These are phyloP conservation scores for Parnassius mnemosyne DNA, from an alignment of 2,888 invertebrate species.

Conservation along the genomic window DNA sequence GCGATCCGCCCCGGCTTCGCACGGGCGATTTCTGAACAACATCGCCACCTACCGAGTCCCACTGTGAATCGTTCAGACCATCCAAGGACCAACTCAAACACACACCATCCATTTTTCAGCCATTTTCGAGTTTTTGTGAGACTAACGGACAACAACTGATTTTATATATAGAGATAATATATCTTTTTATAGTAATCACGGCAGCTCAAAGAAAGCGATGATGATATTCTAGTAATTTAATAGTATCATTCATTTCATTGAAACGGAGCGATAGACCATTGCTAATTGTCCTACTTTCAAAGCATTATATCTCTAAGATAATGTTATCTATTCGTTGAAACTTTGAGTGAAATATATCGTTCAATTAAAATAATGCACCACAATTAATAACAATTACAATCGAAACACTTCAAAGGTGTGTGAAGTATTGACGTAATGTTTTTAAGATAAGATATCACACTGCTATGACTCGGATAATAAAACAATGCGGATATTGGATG, in stretches of 20 bases:
- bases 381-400: slow-evolving; percentile 14
- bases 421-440: slow-evolving; percentile 11
- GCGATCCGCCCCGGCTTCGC: too few relatives aligned
- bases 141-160: too few relatives aligned
- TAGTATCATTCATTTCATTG: background rate
- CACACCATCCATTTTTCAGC: too few relatives aligned
- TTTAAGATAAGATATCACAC: slow-evolving; percentile 16
- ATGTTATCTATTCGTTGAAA: slow-evolving; percentile 15
- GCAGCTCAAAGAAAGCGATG: too few relatives aligned
- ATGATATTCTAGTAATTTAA: too few relatives aligned
- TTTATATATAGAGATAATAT: too few relatives aligned
- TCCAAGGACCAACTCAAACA: too few relatives aligned
- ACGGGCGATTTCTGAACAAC: too few relatives aligned
- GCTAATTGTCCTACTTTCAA: slow-evolving; percentile 18
- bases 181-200: too few relatives aligned
- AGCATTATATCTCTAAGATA: slow-evolving; percentile 17
- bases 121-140: too few relatives aligned
- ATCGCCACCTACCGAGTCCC: too few relatives aligned
- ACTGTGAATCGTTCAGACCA: too few relatives aligned
- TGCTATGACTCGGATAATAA: slow-evolving; percentile 21
- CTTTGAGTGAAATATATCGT: slow-evolving; percentile 7
- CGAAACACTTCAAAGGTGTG: slow-evolving; percentile 17
- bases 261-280: slow-evolving; percentile 1
- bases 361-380: slow-evolving; percentile 15
- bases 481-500: slow-evolving; percentile 29